Evolutionary conservation across 2,888 invertebrate species (phyloP).

Genomic region (Papilio elwesi): DNA sequence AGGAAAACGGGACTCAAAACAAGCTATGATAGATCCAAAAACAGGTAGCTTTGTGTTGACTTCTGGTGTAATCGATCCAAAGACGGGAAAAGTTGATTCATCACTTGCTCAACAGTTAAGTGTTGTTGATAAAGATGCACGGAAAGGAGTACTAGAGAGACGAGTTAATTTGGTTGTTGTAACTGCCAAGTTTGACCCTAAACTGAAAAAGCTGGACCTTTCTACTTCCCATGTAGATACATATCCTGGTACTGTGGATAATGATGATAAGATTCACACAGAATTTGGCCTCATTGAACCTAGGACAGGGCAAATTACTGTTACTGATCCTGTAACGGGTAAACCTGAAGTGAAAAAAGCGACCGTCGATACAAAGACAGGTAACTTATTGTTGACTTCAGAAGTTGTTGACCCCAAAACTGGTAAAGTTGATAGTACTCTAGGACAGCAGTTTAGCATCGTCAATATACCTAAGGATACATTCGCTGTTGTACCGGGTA

Average conservation of each 20-base stretch:
- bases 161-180: slow-evolving; percentile 79
- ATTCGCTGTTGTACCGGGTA: slow-evolving; percentile 69
- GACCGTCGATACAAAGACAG: slow-evolving; percentile 86
- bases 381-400: slow-evolving; percentile 83
- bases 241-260: slow-evolving; percentile 67
- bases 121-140: slow-evolving; percentile 75
- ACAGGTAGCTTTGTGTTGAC: slow-evolving; percentile 85
- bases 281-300: slow-evolving; percentile 85
- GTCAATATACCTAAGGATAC: slow-evolving; percentile 75
- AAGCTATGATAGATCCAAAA: slow-evolving; percentile 82
- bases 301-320: slow-evolving; percentile 82
- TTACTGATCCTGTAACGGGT: slow-evolving; percentile 85
- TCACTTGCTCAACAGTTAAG: slow-evolving; percentile 84
- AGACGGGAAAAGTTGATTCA: slow-evolving; percentile 86
- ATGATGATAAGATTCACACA: slow-evolving; percentile 83
- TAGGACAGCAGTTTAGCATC: slow-evolving; percentile 83
- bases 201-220: slow-evolving; percentile 78
- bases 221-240: slow-evolving; percentile 78
- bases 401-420: slow-evolving; percentile 84
- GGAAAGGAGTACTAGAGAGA: slow-evolving; percentile 77
- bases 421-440: slow-evolving; percentile 79
- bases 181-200: slow-evolving; percentile 85
- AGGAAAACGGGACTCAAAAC: slow-evolving; percentile 86
- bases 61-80: slow-evolving; percentile 85
- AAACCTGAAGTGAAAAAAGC: slow-evolving; percentile 86